These are phyloP conservation scores for Oreortyx pictus DNA, from an alignment of 2,797 vertebrate species.

Conservation along the genomic window DNA sequence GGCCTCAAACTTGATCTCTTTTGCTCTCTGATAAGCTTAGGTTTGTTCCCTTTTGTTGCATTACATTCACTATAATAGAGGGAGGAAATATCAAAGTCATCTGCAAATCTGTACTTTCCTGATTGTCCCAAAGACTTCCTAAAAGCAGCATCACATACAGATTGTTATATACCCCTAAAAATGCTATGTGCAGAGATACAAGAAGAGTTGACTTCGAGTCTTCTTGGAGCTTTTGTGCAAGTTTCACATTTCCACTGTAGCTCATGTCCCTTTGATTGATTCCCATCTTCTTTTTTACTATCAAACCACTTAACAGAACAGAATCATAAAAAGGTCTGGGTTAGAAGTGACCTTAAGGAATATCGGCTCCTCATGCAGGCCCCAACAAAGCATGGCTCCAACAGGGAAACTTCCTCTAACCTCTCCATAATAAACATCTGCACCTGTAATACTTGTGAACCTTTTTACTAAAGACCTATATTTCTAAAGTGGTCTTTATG, in stretches of 20 bases:
- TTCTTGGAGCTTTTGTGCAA: neutral
- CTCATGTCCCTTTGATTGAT: neutral
- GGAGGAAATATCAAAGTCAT: neutral
- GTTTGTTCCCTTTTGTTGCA: neutral
- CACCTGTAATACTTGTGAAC: neutral
- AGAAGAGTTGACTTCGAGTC: neutral
- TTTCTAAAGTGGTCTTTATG: neutral
- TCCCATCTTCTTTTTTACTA: neutral
- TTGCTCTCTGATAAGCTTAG: neutral
- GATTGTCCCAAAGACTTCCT: neutral
- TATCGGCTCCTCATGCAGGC: neutral
- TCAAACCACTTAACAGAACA: neutral
- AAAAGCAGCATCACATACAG: neutral
- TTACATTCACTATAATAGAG: neutral
- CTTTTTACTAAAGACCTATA: neutral
- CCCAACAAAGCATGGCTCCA: neutral
- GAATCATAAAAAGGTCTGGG: neutral
- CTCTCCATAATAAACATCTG: neutral
- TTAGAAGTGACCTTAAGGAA: neutral
- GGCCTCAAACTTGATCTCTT: neutral
- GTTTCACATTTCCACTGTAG: rapidly evolving
- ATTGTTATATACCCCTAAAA: neutral
- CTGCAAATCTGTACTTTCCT: neutral
- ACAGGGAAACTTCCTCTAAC: neutral
- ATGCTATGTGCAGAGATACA: neutral